Conservation (phyloP, 2,113 vertebrate genomes). For the Leiothrix lutea region DNA sequence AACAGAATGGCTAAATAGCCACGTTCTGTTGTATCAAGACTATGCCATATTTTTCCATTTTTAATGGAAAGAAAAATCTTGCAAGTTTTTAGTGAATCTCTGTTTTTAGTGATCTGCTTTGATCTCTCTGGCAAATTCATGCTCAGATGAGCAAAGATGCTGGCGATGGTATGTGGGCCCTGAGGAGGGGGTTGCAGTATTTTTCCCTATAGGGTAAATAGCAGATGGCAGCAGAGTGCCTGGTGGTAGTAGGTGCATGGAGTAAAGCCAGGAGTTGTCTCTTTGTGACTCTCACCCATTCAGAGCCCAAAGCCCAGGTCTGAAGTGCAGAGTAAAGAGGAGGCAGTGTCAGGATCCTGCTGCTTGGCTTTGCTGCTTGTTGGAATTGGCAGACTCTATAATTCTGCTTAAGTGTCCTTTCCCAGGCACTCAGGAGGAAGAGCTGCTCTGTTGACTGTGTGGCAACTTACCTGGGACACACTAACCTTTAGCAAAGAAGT, state of each 20-base stretch:
- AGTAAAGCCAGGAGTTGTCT: background rate
- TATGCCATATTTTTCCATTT: background rate
- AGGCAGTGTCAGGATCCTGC: background rate
- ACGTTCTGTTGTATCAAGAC: background rate
- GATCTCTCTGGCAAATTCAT: background rate
- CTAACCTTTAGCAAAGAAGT: background rate
- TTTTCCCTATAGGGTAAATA: background rate
- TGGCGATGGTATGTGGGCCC: background rate
- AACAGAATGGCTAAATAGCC: background rate
- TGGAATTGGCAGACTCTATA: background rate
- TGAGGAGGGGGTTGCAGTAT: background rate
- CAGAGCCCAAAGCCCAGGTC: background rate
- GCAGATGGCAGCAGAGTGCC: background rate
- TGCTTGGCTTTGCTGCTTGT: background rate
- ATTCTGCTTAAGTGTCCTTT: background rate
- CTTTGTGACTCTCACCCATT: rapidly evolving
- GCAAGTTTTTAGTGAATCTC: background rate
- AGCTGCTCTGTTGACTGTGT: background rate
- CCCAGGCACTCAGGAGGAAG: background rate
- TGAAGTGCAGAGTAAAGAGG: background rate
- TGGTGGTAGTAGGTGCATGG: background rate
- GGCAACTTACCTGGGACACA: background rate
- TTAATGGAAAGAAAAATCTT: background rate
- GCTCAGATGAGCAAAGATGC: background rate
- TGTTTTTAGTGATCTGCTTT: background rate